These are phyloP conservation scores for Phrynocephalus versicolor DNA, from an alignment of 2,113 vertebrate genomes.

Conservation along the genomic window DNA sequence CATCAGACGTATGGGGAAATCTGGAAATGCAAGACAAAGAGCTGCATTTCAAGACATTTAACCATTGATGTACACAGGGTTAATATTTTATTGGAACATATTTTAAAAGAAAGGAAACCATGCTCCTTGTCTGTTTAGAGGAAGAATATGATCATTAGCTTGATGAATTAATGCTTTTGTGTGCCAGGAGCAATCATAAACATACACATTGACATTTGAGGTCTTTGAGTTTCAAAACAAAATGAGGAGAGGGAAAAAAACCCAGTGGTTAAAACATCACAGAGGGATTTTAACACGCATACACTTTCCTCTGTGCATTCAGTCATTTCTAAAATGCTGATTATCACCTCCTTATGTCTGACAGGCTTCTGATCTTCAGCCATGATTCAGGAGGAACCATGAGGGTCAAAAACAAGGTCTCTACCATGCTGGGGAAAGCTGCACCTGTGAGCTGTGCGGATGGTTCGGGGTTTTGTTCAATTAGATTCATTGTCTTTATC, in stretches of 20 bases:
- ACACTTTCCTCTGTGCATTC: neutral
- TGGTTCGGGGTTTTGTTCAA: no score
- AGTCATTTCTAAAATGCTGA: no score
- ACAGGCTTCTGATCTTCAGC: no score
- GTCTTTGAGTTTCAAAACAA: neutral
- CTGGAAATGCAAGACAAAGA: constrained; percentile 41
- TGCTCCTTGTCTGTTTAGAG: constrained; percentile 42
- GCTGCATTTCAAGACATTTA: constrained; percentile 55
- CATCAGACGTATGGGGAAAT: constrained; percentile 10
- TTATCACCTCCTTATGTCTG: no score
- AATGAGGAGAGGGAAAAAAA: neutral
- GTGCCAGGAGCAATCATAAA: constrained; percentile 11
- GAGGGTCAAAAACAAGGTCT: no score
- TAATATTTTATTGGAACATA: constrained; percentile 68
- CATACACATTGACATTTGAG: neutral
- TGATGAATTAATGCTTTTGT: constrained; percentile 42
- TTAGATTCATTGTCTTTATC: no score
- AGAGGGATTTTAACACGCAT: neutral
- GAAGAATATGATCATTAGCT: constrained; percentile 50
- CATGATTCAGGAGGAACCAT: no score
- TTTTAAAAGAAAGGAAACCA: constrained; percentile 59
- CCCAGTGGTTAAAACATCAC: neutral
- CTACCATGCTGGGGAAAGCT: no score
- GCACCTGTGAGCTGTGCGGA: no score
- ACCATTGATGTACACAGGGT: constrained; percentile 64